A percentile compares a stretch with the other conserved stretches of the same genome.
These are phyloP conservation scores for Dipodomys merriami DNA, from an alignment of 2,113 vertebrate species.

Conservation along the genomic window DNA sequence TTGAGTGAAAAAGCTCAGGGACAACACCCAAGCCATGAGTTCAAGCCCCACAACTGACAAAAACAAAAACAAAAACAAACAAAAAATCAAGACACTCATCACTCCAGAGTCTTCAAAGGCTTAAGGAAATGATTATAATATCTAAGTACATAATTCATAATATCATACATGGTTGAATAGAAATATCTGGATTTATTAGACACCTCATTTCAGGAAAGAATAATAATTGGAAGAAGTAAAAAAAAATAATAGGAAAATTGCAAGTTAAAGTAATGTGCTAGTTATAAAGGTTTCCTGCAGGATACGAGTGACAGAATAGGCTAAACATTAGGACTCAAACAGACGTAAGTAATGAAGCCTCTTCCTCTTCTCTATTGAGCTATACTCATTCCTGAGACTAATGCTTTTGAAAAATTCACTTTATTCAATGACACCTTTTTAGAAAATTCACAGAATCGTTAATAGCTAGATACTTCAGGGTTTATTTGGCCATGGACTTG, in stretches of 20 bases:
- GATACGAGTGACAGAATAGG: background rate
- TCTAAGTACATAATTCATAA: background rate
- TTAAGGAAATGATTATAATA: background rate
- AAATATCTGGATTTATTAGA: conserved; percentile 4
- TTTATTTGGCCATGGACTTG: background rate
- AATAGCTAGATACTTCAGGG: background rate
- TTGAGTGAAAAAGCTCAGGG: too few species aligned
- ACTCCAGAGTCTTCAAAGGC: background rate
- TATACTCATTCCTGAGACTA: conserved; percentile 20
- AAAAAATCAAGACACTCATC: too few species aligned
- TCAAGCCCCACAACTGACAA: too few species aligned
- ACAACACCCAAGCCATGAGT: too few species aligned
- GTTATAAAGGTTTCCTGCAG: background rate
- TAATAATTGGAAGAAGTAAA: conserved; percentile 2
- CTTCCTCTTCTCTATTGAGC: background rate
- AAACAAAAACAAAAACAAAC: too few species aligned
- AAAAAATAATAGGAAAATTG: conserved; percentile 48
- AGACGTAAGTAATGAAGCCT: background rate
- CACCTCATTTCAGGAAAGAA: conserved; percentile 20
- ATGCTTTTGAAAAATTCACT: conserved; percentile 35
- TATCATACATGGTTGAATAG: background rate
- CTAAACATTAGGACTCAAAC: conserved; percentile 60
- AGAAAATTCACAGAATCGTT: conserved; percentile 42
- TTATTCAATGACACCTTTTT: conserved; percentile 2
- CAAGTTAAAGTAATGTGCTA: background rate